These are phyloP conservation scores for Cacatua alba DNA, from an alignment of 2,113 vertebrate genomes.

Conservation along the genomic window DNA sequence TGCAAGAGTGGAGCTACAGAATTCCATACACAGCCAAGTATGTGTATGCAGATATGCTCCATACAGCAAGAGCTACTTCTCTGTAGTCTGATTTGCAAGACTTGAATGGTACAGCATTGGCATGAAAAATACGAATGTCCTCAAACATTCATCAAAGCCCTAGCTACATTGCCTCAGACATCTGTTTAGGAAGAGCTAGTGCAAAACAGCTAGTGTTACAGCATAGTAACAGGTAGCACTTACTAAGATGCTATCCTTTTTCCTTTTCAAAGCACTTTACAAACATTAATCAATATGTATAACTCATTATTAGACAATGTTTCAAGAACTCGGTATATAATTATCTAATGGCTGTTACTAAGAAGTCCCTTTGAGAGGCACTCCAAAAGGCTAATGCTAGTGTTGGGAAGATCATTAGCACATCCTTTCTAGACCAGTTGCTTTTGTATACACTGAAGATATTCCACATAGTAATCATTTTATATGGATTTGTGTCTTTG, in stretches of 20 bases:
- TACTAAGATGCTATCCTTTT: not conserved
- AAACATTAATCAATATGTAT: slow-evolving; percentile 4
- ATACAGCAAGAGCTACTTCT: not conserved
- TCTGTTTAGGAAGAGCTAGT: not conserved
- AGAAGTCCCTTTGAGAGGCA: slow-evolving; percentile 7
- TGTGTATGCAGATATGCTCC: not conserved
- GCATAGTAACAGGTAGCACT: not conserved
- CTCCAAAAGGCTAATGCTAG: not conserved
- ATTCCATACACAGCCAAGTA: not conserved
- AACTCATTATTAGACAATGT: not conserved
- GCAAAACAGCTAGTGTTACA: not conserved
- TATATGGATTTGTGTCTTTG: not conserved
- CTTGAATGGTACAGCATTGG: not conserved
- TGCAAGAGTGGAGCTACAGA: not conserved
- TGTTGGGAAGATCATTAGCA: not conserved
- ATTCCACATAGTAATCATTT: not conserved
- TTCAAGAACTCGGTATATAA: not conserved
- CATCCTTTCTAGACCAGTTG: not conserved
- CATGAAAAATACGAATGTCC: not conserved
- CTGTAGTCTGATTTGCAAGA: not conserved
- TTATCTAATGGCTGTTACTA: slow-evolving; percentile 10
- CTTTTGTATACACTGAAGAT: not conserved
- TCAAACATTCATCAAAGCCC: not conserved
- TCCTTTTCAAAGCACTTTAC: not conserved
- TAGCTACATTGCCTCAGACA: not conserved